phyloP scores from a whole-genome alignment of 2,113 vertebrate species.

The Pogona vitticeps region DNA sequence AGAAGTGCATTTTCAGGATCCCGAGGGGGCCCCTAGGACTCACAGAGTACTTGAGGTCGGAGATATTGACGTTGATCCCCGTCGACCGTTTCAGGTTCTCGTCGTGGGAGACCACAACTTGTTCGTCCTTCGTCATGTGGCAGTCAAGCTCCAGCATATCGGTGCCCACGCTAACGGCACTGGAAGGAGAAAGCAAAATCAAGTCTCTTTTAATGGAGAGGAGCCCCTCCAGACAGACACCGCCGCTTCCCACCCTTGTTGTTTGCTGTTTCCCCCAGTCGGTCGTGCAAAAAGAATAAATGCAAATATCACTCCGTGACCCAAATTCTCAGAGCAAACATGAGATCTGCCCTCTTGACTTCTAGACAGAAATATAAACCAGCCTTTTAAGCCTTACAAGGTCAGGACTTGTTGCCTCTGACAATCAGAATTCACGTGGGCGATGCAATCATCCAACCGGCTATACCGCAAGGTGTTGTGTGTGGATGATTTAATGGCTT shows the following conservation, averaged over 20 bases:
- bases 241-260: not conserved
- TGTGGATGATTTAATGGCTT: not conserved
- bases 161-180: conserved; percentile 90
- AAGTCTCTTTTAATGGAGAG: not conserved
- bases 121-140: conserved; percentile 93
- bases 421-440: not conserved
- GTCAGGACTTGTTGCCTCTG: not conserved
- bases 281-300: too few species aligned
- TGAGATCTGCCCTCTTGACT: not conserved
- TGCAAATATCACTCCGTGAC: too few species aligned
- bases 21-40: conserved; percentile 65
- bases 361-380: not conserved
- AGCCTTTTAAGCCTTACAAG: not conserved
- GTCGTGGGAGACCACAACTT: conserved; percentile 96
- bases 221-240: not conserved
- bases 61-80: conserved; percentile 84
- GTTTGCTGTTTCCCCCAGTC: not conserved
- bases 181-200: conserved; percentile 60
- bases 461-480: not conserved
- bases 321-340: not conserved
- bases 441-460: not conserved
- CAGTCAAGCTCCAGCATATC: conserved; percentile 98
- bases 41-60: conserved; percentile 87
- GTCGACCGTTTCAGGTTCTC: conserved; percentile 88
- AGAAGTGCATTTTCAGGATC: too few species aligned